Conservation (phyloP, 2,113 vertebrate genomes). For the Periophthalmodon schlosseri region DNA sequence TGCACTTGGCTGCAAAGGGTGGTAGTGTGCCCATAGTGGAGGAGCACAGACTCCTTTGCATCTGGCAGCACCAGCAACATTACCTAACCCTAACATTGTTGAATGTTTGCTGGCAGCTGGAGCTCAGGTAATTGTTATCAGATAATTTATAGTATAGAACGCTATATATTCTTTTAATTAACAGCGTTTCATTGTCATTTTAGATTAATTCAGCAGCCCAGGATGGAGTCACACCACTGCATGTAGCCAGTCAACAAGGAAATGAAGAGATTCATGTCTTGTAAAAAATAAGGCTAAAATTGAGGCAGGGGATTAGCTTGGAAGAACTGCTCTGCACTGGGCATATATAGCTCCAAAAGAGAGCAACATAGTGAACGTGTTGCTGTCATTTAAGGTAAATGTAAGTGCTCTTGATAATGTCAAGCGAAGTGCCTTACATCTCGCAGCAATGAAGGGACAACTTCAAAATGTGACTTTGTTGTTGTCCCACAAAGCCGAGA, state of each 20-base stretch:
- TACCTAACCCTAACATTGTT: slow-evolving; percentile 54
- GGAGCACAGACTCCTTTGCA: slow-evolving; percentile 75
- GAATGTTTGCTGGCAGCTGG: slow-evolving; percentile 65
- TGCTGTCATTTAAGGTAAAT: slow-evolving; percentile 72
- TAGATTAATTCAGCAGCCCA: slow-evolving; percentile 67
- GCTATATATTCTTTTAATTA: not conserved
- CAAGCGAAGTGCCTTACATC: slow-evolving; percentile 78
- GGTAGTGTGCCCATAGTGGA: slow-evolving; percentile 64
- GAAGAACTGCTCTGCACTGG: slow-evolving; percentile 76
- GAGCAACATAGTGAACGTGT: slow-evolving; percentile 58
- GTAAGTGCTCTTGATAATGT: slow-evolving; percentile 72
- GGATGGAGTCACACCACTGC: slow-evolving; percentile 72
- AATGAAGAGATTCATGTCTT: slow-evolving; percentile 62
- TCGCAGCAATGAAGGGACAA: slow-evolving; percentile 70
- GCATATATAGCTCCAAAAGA: slow-evolving; percentile 65
- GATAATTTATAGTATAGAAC: not conserved
- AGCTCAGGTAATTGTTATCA: slow-evolving; percentile 48
- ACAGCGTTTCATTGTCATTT: slow-evolving; percentile 14
- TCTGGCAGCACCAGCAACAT: slow-evolving; percentile 68
- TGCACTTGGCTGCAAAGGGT: slow-evolving; percentile 76
- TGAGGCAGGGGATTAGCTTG: slow-evolving; percentile 67
- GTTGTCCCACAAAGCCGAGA: slow-evolving; percentile 68
- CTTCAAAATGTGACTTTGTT: slow-evolving; percentile 44
- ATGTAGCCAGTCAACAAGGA: slow-evolving; percentile 68
- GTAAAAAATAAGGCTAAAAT: slow-evolving; percentile 70